A percentile compares a stretch with the other conserved stretches of the same genome.
phyloP scores from a whole-genome alignment of 2,113 vertebrate species.

The Speoplatyrhinus poulsoni region DNA sequence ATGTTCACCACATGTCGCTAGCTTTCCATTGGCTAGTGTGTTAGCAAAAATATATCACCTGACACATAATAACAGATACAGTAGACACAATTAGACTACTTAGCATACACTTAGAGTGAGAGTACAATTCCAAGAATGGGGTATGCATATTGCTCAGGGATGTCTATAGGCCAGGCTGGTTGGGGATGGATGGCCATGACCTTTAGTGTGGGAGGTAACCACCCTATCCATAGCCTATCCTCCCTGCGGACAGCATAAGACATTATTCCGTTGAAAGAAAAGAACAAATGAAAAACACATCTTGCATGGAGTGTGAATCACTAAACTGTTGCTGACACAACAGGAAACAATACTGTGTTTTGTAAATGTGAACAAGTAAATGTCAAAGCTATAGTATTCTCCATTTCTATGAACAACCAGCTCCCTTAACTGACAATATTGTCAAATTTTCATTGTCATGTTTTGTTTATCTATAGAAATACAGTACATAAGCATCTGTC shows the following conservation, averaged over 20 bases:
- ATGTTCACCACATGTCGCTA: slow-evolving; percentile 43
- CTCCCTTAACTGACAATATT: neutral
- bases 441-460: neutral
- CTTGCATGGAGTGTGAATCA: neutral
- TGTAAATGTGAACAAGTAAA: slow-evolving; percentile 17
- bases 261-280: neutral
- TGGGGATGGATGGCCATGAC: no score
- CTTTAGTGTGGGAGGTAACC: no score
- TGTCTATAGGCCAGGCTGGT: neutral
- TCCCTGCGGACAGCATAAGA: neutral
- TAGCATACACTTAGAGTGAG: neutral
- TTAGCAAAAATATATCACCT: slow-evolving; percentile 19
- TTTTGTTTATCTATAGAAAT: neutral
- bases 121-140: neutral
- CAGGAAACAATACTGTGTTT: slow-evolving; percentile 3
- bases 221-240: no score
- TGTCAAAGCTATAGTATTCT: neutral
- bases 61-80: slow-evolving; percentile 6
- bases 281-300: neutral
- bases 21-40: slow-evolving; percentile 27
- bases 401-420: neutral
- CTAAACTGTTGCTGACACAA: neutral
- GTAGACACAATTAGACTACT: neutral
- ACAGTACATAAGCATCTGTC: neutral
- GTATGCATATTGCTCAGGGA: no score